A percentile compares a stretch with the other conserved stretches of the same genome.
These are phyloP conservation scores for Papilio gigon DNA, from an alignment of 2,888 invertebrate genomes.

Conservation along the genomic window DNA sequence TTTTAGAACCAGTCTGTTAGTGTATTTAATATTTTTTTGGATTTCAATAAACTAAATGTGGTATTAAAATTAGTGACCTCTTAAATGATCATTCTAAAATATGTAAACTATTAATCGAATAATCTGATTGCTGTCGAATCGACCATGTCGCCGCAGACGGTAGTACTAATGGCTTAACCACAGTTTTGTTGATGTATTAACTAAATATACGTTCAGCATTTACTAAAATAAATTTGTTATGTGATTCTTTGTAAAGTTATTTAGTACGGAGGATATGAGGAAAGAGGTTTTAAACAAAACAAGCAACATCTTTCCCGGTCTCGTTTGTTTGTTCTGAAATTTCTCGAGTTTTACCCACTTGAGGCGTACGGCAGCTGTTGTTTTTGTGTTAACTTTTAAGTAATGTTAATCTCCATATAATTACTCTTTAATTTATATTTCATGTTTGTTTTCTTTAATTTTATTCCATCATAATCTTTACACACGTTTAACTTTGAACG, in stretches of 20 bases:
- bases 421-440: constrained; percentile 43
- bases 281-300: constrained; percentile 68
- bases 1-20: no score
- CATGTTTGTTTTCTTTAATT: constrained; percentile 29
- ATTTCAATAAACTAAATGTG: no score
- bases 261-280: constrained; percentile 59
- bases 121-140: no score
- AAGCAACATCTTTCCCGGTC: constrained; percentile 64
- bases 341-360: constrained; percentile 49
- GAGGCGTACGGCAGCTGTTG: constrained; percentile 52
- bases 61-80: no score
- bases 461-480: constrained; percentile 33
- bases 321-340: constrained; percentile 58
- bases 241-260: constrained; percentile 72
- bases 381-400: constrained; percentile 46
- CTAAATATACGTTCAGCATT: neutral
- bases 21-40: no score
- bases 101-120: no score
- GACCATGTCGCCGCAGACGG: no score
- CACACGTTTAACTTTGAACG: no score
- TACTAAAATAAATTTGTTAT: constrained; percentile 67
- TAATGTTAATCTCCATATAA: constrained; percentile 43
- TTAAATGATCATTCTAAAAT: no score
- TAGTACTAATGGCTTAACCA: neutral
- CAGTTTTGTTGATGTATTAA: neutral